Base-by-base conservation (phyloP, 2,888 invertebrate species). In the Eulithis testata region DNA sequence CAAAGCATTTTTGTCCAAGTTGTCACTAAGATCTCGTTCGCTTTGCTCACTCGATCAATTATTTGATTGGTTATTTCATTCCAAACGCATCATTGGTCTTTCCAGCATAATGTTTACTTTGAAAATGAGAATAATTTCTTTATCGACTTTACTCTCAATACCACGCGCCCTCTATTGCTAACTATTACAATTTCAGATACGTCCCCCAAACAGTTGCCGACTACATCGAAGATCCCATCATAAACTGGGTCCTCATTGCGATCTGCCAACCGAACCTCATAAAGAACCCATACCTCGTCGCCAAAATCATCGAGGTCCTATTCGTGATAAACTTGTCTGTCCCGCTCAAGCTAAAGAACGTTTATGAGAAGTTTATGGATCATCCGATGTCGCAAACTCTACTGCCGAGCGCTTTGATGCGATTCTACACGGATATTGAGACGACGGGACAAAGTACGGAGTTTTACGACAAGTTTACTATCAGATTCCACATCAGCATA, bases 401-500 rank as follows among this genome's bases (percentile, higher is more conserved):
- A 66, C 93, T 99, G 66, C 97, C 98, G 0, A 96, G 98, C 74
- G 96, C 97, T 14, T 94, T 99, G 47, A 99, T 99, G 98, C 98
- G 98, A 89, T 99, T 99, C 93, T 99, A 99, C 90, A 98, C 99
- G 76, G 99, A 99, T 80, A 98, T 99, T 63, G 99, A 99, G 93
- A 97, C 98, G 11, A 99, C 99, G 9, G 99, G 99, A 9, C 97
- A 99, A 75, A 98, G 98, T 88, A 98, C 98, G 44, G 99, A 99
- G 92, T 99, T 99, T 92, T 99, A 99, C 83, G 99, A 99, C 91
- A 99, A 99, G 92, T 99, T 99, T 90, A 98, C 98, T 11, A 99
- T 99, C 78, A 95, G 99, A 86, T 99, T 99, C 93, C 99, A 99
- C 86, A 99, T 99, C 86, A 99, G 99, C 89, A 96, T 99, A 83